Evolutionary conservation across 92 coral and sea anemone species (phyloP).

Genomic region (Metridium senile): DNA sequence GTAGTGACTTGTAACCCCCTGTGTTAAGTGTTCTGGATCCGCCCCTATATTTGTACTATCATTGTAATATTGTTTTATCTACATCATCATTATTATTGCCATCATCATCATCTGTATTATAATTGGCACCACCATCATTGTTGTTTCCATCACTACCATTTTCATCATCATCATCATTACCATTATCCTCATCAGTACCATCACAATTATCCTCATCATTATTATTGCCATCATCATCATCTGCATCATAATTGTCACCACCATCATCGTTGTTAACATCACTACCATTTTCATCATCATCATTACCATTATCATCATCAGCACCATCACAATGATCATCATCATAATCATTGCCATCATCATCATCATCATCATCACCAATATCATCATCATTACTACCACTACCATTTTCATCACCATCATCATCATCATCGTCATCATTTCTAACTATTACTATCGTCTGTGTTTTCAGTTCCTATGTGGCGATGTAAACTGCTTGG

Average conservation of each 20-base stretch:
- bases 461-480: conserved; percentile 67
- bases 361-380: not conserved
- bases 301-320: not conserved
- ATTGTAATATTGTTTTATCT: too few relatives aligned
- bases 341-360: not conserved
- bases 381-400: not conserved
- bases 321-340: not conserved
- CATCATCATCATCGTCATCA: not conserved
- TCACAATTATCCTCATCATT: not conserved
- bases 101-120: not conserved
- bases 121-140: not conserved
- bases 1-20: too few relatives aligned
- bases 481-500: conserved; percentile 70
- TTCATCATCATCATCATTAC: not conserved
- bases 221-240: not conserved
- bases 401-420: not conserved
- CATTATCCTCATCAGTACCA: not conserved
- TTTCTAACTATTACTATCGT: too few relatives aligned
- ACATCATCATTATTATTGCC: not conserved
- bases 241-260: not conserved
- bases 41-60: not conserved
- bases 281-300: not conserved
- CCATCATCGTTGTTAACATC: not conserved
- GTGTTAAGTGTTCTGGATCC: too few relatives aligned
- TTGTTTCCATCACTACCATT: not conserved